Base-by-base conservation (phyloP, 2,888 invertebrate genomes). In the Criorhina ranunculi region DNA sequence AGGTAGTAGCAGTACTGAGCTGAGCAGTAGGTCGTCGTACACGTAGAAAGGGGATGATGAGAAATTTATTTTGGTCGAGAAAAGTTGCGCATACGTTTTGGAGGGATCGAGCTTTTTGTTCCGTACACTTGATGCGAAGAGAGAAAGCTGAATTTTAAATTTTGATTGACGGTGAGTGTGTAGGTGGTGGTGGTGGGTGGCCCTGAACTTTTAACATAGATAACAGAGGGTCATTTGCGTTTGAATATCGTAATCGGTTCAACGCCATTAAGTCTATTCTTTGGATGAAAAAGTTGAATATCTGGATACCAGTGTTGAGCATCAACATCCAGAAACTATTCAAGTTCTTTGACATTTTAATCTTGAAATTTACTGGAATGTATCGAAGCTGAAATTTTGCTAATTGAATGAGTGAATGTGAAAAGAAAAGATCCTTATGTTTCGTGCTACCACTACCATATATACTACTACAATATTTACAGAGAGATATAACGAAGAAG, bases 151-250 rank as follows among this genome's bases (percentile, higher is more conserved):
- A 12, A 17, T 49, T 2, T 11, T 31, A 0, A 31, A 51, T 35
- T 17, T 24, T 24, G 24, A 24, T 24, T 3, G 24, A 53, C 0
- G 29, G 15, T 37, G 5, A n/a, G 15, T 24, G 29, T 49, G 33
- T 49, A 12, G 33, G 59, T 19, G 31, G 17, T 51, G 4, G n/a
- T n/a, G 12, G 11, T 76, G 12, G 24, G 24, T 82, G 78, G 72
- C 82, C 82, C 66, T 82, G 82, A 82, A 82, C 82, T 78, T 78
- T 82, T 78, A 82, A 37, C 82, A 82, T 46, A 82, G 82, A 72
- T 78, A 82, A 78, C 46, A 66, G 66, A 67, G 59, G 53, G 66
- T 73, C 72, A 72, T 46, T 66, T 59, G 29, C 37, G 17, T 59
- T 31, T 51, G 31, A 11, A 29, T 59, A 33, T 59, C 64, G 70